phyloP scores from a whole-genome alignment of 2,113 vertebrate genomes.

The Chlorodrepanis virens region DNA sequence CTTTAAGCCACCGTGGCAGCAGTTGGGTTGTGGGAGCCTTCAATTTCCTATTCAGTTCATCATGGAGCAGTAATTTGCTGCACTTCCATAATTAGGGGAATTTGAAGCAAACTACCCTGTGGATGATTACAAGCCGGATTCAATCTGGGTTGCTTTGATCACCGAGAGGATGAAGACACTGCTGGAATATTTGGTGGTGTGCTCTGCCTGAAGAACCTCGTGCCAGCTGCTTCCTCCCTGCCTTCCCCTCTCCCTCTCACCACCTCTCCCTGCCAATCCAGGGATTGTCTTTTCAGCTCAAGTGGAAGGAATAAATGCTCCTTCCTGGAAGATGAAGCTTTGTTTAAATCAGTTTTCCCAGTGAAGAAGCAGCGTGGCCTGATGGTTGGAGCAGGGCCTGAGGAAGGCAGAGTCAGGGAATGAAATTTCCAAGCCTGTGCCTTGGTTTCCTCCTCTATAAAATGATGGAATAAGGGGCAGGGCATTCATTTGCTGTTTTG shows the following conservation, averaged over 20 bases:
- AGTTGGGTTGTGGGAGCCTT: constrained; percentile 46
- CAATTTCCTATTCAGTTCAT: constrained; percentile 61
- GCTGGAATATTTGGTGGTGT: constrained; percentile 60
- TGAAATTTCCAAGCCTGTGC: not conserved
- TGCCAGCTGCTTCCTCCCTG: not conserved
- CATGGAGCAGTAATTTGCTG: constrained; percentile 66
- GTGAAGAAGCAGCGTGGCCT: not conserved
- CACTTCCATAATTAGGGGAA: constrained; percentile 75
- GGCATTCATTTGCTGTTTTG: not conserved
- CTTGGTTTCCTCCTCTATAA: not conserved
- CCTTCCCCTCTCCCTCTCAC: not conserved
- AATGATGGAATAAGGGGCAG: not conserved
- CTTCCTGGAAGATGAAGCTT: not conserved
- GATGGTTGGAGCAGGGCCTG: not conserved
- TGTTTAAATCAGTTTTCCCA: not conserved
- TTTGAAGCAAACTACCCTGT: constrained; percentile 72
- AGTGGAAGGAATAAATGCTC: not conserved
- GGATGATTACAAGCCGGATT: constrained; percentile 71
- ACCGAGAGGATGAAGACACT: constrained; percentile 44
- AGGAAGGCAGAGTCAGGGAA: not conserved
- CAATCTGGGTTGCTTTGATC: constrained; percentile 74
- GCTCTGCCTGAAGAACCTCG: not conserved
- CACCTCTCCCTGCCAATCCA: not conserved
- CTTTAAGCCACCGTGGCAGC: not conserved
- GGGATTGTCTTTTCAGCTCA: not conserved